Conservation (phyloP, 2,888 invertebrate genomes). For the Oscheius sp. region DNA sequence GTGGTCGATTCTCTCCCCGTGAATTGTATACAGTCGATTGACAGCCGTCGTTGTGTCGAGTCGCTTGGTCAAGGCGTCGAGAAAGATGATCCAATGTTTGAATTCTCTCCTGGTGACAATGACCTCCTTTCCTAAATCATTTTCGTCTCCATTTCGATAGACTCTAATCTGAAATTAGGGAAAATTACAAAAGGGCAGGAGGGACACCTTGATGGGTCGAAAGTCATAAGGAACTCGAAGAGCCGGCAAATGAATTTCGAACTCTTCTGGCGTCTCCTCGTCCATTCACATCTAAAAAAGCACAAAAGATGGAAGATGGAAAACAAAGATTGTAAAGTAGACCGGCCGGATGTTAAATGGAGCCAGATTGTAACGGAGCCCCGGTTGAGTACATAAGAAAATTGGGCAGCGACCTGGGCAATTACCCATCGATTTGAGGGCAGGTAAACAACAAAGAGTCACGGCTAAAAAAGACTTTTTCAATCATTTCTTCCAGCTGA, state of each 20-base stretch:
- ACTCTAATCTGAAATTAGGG: slow-evolving; percentile 53
- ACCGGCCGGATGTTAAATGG: neutral
- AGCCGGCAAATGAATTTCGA: slow-evolving; percentile 27
- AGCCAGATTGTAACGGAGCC: slow-evolving; percentile 20
- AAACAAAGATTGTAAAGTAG: neutral
- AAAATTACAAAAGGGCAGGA: neutral
- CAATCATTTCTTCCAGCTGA: no score
- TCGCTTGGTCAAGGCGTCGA: slow-evolving; percentile 56
- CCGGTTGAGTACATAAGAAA: slow-evolving; percentile 1
- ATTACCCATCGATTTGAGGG: slow-evolving; percentile 28
- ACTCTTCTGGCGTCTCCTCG: neutral
- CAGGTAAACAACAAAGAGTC: neutral
- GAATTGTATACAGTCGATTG: slow-evolving; percentile 42
- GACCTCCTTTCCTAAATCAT: slow-evolving; percentile 57
- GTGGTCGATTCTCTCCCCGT: slow-evolving; percentile 47
- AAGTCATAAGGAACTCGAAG: slow-evolving; percentile 36
- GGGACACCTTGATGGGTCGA: slow-evolving; percentile 32
- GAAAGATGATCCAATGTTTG: slow-evolving; percentile 64
- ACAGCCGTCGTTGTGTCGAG: slow-evolving; percentile 49
- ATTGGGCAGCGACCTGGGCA: slow-evolving; percentile 14
- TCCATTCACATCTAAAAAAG: slow-evolving; percentile 33
- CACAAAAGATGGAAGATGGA: neutral
- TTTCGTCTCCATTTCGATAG: slow-evolving; percentile 63
- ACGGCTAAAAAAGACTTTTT: no score
- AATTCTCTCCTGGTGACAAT: slow-evolving; percentile 61